Conservation (phyloP, 2,113 vertebrate species). For the Tupaia chinensis region DNA sequence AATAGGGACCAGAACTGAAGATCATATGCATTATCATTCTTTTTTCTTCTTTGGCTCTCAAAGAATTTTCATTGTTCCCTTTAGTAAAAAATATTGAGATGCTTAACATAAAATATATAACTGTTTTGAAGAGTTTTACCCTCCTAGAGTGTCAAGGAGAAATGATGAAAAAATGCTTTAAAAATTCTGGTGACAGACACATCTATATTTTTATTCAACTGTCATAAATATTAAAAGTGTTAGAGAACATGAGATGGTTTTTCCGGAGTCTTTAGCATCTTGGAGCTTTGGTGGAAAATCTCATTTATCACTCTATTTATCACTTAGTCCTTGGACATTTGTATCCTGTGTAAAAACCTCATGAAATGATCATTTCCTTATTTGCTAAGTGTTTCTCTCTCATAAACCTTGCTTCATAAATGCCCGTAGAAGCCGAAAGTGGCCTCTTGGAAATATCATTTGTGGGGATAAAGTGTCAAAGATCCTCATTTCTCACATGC, state of each 20-base stretch:
- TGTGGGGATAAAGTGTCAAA: neutral
- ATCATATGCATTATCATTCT: neutral
- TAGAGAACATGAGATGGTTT: slow-evolving; percentile 26
- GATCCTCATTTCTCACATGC: neutral
- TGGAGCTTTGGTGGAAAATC: slow-evolving; percentile 17
- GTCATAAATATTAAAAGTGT: slow-evolving; percentile 51
- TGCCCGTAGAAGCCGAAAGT: slow-evolving; percentile 1
- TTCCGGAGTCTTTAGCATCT: slow-evolving; percentile 19
- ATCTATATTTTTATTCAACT: slow-evolving; percentile 45
- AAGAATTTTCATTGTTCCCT: neutral
- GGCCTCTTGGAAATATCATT: neutral
- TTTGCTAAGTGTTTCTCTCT: neutral
- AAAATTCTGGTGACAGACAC: slow-evolving; percentile 34
- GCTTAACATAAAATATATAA: slow-evolving; percentile 17
- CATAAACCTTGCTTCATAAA: slow-evolving; percentile 24
- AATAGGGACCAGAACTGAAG: neutral
- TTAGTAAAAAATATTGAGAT: neutral
- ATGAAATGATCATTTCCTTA: slow-evolving; percentile 30
- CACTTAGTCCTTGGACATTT: slow-evolving; percentile 18
- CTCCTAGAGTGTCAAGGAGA: neutral
- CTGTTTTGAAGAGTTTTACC: neutral
- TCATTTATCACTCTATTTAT: slow-evolving; percentile 57
- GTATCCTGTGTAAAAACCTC: slow-evolving; percentile 20
- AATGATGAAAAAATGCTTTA: slow-evolving; percentile 18
- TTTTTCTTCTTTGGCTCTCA: neutral